Base-by-base conservation (phyloP, 2,888 invertebrate genomes). In the Cotesia congregata region DNA sequence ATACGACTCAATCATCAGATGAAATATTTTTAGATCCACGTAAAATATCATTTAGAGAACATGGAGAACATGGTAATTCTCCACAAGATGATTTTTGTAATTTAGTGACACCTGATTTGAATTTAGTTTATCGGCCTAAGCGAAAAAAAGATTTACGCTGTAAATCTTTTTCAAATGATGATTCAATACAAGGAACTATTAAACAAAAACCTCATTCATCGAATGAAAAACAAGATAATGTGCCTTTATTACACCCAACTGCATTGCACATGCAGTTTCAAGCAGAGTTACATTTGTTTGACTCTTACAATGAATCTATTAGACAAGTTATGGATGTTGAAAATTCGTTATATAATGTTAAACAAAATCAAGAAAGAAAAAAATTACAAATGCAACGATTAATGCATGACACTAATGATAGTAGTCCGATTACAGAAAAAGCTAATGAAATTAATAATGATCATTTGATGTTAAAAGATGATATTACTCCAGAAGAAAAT, bases 221-320 rank as follows among this genome's bases (percentile, higher is more conserved):
- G 0, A 68, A 4, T 59, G 80, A 78, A n/a, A 64, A 41, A 17
- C 70, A 78, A 9, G 41, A 64, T 5, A 5, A 61, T 12, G 64
- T 67, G 4, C 77, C 79, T 6, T 62, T 80, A 85, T 74, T 87
- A 68, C 87, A 88, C 78, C 91, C 92, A 6, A 90, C 90, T 78
- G 91, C 92, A 69, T 90, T 93, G 71, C 92, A 92, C 85, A 89
- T 92, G 82, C 91, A 92, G 83, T 91, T 93, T 83, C 91, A 92
- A 84, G 91, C 92, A 0, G 93, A 93, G 87, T 89, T 93, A 68
- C 92, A 92, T 86, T 90, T 92, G 67, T 86, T 93, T 62, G 93
- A 93, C 81, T 91, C 92, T 69, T 91, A 92, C 83, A 92, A 93
- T 77, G 91, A 93, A 84, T 92, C 92, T 0, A 84, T 93, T 40